Percentiles rank a stretch among this genome's conserved stretches.
These are phyloP conservation scores for Halisarca cf. caerulea DNA, from an alignment of 37 sponge, comb jelly and placozoan genomes.

Conservation along the genomic window DNA sequence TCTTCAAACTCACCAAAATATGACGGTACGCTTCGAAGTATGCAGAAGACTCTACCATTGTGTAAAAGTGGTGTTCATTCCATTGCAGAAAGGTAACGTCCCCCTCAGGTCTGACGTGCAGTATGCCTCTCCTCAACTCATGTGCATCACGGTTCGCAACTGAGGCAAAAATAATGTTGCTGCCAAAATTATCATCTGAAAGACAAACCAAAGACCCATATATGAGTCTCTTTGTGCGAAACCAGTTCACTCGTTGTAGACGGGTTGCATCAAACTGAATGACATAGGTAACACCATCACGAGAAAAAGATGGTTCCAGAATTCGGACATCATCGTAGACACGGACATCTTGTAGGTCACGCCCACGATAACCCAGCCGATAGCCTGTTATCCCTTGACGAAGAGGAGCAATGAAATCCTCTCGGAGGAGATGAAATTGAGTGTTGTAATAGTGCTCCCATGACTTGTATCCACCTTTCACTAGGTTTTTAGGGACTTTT, in stretches of 20 bases:
- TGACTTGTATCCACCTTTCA: conserved; percentile 52
- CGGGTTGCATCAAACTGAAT: conserved; percentile 59
- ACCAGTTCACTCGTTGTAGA: conserved; percentile 62
- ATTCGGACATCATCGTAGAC: conserved; percentile 63
- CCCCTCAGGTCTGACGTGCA: conserved; percentile 53
- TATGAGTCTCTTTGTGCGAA: conserved; percentile 65
- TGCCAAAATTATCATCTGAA: conserved; percentile 54
- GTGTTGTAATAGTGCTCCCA: conserved; percentile 85
- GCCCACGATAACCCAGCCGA: conserved; percentile 17
- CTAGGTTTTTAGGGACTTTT: conserved; percentile 57
- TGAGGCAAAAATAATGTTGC: conserved; percentile 57
- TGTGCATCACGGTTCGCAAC: conserved; percentile 71
- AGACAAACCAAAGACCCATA: conserved; percentile 87
- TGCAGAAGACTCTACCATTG: conserved; percentile 82
- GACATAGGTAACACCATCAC: conserved; percentile 48
- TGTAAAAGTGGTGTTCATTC: conserved; percentile 25
- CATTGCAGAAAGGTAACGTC: not conserved
- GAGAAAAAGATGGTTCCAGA: conserved; percentile 29
- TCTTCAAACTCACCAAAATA: conserved; percentile 66
- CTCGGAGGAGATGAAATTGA: conserved; percentile 85
- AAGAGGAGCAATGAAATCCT: conserved; percentile 89
- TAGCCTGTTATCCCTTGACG: conserved; percentile 68
- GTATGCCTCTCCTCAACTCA: conserved; percentile 46
- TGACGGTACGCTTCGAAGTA: conserved; percentile 90
- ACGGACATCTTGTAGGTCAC: conserved; percentile 55